Base-by-base conservation (phyloP, 1,140 invertebrate species). In the Nasonia longicornis region DNA sequence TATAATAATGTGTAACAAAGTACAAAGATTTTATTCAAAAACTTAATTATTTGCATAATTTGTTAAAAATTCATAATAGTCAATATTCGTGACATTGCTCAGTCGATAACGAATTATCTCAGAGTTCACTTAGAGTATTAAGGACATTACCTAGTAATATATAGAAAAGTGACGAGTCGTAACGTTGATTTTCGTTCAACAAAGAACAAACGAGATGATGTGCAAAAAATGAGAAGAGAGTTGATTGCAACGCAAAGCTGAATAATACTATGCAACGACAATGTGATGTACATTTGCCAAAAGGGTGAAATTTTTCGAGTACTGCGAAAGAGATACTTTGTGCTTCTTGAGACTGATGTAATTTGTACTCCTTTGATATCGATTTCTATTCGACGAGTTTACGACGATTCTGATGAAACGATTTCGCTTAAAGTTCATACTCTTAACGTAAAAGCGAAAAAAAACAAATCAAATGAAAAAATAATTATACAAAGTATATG, bases 341-440 rank as follows among this genome's bases (percentile, higher is more conserved):
- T 86, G 83, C 84, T 87, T 85, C 82, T 86, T 88, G 87, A 90
- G 89, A 90, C 89, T 90, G 88, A 89, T 85, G 85, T 85, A 87
- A 86, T 86, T 85, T 88, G 83, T 86, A 86, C 85, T 87, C 58
- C 77, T 82, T 83, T 80, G 66, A 80, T 83, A 80, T 66, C 66
- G 16, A 83, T 83, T 80, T 77, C 67, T 83, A 80, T 76, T 74
- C 72, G 69, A 72, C 12, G 66, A 72, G 8, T 76, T 69, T 74
- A 70, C 7, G 3, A 79, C 10, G 7, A 81, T 71, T 16, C 29
- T 63, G 14, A 81, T 76, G 20, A 70, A 76, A 70, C 64, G n/a
- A 70, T 76, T 76, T 67, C 42, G 7, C 64, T 70, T 67, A 76
- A 76, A 76, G n/a, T 63, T 81, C 16, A 14, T 81, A 79, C 26